Evolutionary conservation across 2,113 vertebrate genomes (phyloP).

Genomic region (Thoracochromis brauschi): DNA sequence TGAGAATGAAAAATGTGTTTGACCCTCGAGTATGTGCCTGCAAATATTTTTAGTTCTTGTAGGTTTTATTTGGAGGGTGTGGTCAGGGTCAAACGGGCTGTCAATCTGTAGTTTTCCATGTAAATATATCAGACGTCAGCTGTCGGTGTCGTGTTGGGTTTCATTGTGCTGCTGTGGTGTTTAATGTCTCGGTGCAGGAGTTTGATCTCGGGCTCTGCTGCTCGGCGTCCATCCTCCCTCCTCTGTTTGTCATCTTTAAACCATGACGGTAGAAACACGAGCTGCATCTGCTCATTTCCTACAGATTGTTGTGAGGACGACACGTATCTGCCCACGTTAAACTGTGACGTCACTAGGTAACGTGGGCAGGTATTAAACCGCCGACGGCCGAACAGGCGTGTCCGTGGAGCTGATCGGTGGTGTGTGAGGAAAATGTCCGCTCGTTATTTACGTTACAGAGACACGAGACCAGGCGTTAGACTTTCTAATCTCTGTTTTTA

Average conservation of each 20-base stretch:
- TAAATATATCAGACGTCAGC: neutral
- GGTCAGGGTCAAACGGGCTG: neutral
- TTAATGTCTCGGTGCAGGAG: neutral
- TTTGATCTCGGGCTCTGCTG: neutral
- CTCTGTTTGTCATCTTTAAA: neutral
- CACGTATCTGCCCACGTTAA: neutral
- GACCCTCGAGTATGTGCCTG: neutral
- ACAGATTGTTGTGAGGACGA: neutral
- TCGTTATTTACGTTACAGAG: neutral
- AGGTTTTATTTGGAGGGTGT: neutral
- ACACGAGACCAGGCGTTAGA: neutral
- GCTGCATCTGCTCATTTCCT: fast-evolving
- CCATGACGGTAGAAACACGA: neutral
- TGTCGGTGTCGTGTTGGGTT: neutral
- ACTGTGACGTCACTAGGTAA: neutral
- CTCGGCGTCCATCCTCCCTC: neutral
- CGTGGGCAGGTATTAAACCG: neutral
- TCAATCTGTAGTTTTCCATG: neutral
- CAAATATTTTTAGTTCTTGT: neutral
- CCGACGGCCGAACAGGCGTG: neutral
- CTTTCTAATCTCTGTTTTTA: neutral
- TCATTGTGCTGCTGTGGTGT: neutral
- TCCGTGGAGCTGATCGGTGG: neutral
- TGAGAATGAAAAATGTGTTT: neutral
- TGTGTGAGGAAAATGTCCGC: neutral